Percentiles rank a stretch among this genome's conserved stretches.
These are phyloP conservation scores for Galaxias olidus DNA, from an alignment of 2,797 vertebrate genomes.

Conservation along the genomic window DNA sequence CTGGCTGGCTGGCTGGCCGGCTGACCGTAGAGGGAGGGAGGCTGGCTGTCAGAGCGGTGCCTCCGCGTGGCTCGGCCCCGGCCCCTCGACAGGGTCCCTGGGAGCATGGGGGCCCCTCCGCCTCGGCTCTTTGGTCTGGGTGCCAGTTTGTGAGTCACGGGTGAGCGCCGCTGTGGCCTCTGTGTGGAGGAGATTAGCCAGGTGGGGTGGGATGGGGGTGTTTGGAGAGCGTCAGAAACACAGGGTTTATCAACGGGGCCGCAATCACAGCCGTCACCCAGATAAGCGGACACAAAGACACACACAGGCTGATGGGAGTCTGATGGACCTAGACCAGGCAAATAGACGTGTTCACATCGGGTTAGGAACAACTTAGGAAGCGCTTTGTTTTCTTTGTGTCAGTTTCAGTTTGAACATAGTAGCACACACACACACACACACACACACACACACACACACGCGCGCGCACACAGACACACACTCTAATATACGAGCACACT, in stretches of 20 bases:
- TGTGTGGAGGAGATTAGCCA: constrained; percentile 59
- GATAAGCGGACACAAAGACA: too few species aligned
- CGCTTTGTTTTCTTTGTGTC: too few species aligned
- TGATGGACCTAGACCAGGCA: too few species aligned
- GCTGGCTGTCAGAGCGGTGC: too few species aligned
- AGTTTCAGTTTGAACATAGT: constrained; percentile 15
- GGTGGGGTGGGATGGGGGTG: constrained; percentile 19
- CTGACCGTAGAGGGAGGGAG: too few species aligned
- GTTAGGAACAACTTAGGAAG: too few species aligned
- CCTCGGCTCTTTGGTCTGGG: constrained; percentile 28
- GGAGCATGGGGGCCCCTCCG: too few species aligned
- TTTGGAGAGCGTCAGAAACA: constrained; percentile 36
- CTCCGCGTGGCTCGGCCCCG: neutral
- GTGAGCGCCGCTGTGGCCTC: constrained; percentile 36
- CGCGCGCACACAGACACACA: neutral
- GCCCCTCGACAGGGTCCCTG: neutral
- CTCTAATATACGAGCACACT: neutral
- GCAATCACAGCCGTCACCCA: too few species aligned
- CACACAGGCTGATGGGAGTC: too few species aligned
- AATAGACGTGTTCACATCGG: too few species aligned
- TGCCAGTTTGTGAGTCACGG: constrained; percentile 5
- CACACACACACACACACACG: neutral
- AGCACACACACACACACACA: neutral
- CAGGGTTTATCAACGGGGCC: constrained; percentile 34
- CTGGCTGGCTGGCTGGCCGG: neutral